Evolutionary conservation across 53 echinoderm and acorn worm genomes (phyloP).

Genomic region (Holothuria leucospilota): DNA sequence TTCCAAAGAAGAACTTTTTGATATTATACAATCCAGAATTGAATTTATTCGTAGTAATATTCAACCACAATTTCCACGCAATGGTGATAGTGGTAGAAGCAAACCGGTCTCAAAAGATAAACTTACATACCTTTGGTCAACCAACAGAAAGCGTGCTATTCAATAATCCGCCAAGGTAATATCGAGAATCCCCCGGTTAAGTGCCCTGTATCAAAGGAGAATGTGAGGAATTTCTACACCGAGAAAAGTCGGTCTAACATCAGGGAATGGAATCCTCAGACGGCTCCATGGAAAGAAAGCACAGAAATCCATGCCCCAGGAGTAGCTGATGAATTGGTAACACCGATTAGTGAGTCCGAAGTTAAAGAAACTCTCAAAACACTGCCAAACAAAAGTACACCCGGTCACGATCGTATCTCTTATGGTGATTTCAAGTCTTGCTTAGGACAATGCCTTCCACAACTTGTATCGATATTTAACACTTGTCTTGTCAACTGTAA

Average conservation of each 20-base stretch:
- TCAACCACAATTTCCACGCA: neutral
- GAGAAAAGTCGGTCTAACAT: constrained; percentile 9
- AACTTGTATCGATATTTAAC: neutral
- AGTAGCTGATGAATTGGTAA: neutral
- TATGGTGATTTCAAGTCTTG: neutral
- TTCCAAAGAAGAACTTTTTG: neutral
- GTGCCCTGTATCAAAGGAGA: neutral
- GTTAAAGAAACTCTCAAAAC: neutral
- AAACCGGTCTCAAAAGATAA: neutral
- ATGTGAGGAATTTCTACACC: neutral
- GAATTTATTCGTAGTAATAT: neutral
- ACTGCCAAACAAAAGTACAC: neutral
- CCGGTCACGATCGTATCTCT: neutral
- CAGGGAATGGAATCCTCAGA: neutral
- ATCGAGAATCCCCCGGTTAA: neutral
- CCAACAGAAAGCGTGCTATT: neutral
- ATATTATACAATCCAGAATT: constrained; percentile 3
- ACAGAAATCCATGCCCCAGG: neutral
- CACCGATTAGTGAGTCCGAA: neutral
- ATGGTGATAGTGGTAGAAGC: neutral
- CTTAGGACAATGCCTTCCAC: neutral
- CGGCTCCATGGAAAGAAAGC: neutral
- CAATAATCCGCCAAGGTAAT: neutral
- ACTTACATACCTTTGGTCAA: neutral
- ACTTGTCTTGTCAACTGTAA: neutral